Evolutionary conservation across 2,113 vertebrate genomes (phyloP).

Genomic region (Callocephalon fimbriatum): DNA sequence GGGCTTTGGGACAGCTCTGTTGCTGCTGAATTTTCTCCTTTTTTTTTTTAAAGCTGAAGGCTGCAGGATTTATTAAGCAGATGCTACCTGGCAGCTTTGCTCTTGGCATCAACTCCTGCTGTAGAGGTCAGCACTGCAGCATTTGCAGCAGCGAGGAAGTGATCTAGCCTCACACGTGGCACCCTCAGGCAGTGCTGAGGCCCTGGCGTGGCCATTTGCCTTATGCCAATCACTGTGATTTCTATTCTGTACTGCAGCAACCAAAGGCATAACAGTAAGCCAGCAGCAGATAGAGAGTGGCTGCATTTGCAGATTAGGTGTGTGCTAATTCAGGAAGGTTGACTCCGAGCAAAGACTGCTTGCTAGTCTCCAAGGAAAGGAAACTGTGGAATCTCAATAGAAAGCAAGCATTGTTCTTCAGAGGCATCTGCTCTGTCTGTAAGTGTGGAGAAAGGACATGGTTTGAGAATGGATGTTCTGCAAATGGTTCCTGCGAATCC

Average conservation of each 20-base stretch:
- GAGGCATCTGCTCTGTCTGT: not conserved
- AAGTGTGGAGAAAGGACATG: not conserved
- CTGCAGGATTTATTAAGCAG: not conserved
- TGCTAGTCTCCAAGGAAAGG: not conserved
- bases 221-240: accelerated
- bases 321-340: not conserved
- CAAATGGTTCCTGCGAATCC: not conserved
- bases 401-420: not conserved
- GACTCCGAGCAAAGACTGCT: not conserved
- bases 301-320: not conserved
- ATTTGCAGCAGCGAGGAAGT: not conserved
- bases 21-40: not conserved
- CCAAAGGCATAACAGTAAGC: not conserved
- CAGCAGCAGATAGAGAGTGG: not conserved
- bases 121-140: accelerated
- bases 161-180: not conserved
- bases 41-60: not conserved
- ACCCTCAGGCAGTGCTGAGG: accelerated
- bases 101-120: not conserved
- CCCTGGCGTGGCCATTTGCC: not conserved
- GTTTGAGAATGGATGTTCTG: not conserved
- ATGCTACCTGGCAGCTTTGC: not conserved
- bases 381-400: not conserved
- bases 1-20: not conserved
- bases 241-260: not conserved